Base-by-base conservation (phyloP, 2,888 invertebrate genomes). In the Cephus pulcher region DNA sequence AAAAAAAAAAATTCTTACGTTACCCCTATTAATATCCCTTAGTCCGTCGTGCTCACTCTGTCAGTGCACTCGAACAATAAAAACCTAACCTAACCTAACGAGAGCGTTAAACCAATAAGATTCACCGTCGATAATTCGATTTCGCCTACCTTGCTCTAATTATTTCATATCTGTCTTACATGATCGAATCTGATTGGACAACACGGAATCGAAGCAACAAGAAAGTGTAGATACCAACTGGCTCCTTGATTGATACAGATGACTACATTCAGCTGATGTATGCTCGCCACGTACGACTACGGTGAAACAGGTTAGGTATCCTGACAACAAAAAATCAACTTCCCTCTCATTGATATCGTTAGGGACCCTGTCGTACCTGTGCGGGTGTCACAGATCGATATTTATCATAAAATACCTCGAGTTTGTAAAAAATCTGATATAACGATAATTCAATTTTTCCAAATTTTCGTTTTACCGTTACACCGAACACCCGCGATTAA, bases 241-340 rank as follows among this genome's bases (percentile, higher is more conserved):
- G 76, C 81, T 81, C 81, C 76, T 84, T 86, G 89, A 89, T 89
- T 88, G 88, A 89, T 87, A 87, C 86, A 86, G 88, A 89, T 86
- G 88, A 88, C 86, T 87, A 84, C 85, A 85, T 87, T 83, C 82
- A 82, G 85, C 79, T 84, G 85, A 87, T 82, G 84, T 82, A 83
- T 82, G 80, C 80, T 79, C 85, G 82, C 85, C 34, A 74, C 37
- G 56, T 68, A 30, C 73, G 69, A 30, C 30, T 34, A 34, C 34
- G 81, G 79, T 35, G 84, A 84, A 89, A 89, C 89, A 84, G 86
- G 88, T 89, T 88, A 77, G 79, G 82, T 73, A 80, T 80, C 77
- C 75, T 82, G 76, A 80, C 82, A 78, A 77, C 78, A 80, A 82
- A 82, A 82, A 77, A 73, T 76, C 75, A 56, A 40, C 68, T 71